A percentile compares a stretch with the other conserved stretches of the same genome.
phyloP scores from a whole-genome alignment of 2,888 invertebrate species.

The Erebia epiphron region DNA sequence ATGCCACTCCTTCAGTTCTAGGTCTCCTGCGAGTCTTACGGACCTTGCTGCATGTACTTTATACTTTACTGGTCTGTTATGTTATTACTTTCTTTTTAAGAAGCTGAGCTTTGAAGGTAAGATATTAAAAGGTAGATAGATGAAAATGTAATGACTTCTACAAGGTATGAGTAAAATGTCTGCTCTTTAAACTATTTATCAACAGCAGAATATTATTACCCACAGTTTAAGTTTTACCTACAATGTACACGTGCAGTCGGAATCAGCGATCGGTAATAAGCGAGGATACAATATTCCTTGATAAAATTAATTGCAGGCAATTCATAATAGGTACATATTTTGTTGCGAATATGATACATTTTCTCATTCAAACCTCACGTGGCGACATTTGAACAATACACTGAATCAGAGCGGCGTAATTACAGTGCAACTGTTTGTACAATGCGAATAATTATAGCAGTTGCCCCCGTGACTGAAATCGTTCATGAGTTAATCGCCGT shows the following conservation, averaged over 20 bases:
- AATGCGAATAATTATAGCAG: conserved; percentile 76
- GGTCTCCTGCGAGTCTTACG: no score
- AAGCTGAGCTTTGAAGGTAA: no score
- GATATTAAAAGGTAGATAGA: no score
- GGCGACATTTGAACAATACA: conserved; percentile 75
- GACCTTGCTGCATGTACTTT: no score
- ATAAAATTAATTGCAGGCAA: conserved; percentile 45
- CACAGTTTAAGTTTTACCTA: not conserved
- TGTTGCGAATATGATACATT: conserved; percentile 47
- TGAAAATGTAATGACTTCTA: no score
- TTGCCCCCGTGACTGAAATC: conserved; percentile 70
- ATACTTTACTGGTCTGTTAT: no score
- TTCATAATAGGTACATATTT: conserved; percentile 41
- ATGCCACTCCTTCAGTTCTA: no score
- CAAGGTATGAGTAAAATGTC: no score
- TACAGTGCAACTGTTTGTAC: conserved; percentile 73
- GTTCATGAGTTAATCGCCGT: conserved; percentile 64
- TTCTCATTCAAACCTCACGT: conserved; percentile 49
- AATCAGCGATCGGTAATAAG: conserved; percentile 32
- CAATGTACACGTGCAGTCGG: not conserved
- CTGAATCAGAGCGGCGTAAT: conserved; percentile 73
- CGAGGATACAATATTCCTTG: conserved; percentile 36
- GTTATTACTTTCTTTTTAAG: no score
- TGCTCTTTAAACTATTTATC: no score
- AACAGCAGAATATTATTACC: not conserved